Evolutionary conservation across 2,113 vertebrate genomes (phyloP), one percentile per base, ranked within the genome.

Genomic region (Chinchilla lanigera): DNA sequence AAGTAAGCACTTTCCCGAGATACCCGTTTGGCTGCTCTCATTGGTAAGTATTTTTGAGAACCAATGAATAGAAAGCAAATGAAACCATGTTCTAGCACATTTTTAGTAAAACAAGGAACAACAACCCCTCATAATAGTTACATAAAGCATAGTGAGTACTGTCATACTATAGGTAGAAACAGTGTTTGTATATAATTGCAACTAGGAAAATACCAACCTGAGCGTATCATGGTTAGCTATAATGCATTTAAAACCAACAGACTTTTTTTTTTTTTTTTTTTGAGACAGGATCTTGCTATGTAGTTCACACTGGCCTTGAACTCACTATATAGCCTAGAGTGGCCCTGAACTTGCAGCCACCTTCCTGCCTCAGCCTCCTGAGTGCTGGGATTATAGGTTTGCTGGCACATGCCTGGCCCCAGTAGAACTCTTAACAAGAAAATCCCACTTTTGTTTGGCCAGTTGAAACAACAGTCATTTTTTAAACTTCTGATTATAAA

Each of bases 401-500:
- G 22, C 10, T n/a, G 24, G 9, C 24, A 75, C 41, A 75, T 16
- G 7, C 38, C 67, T 38, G 35, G 65, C 65, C 30, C n/a, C 58
- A 93, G 61, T 41, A 94, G 50, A 93, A 84, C 78, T 47, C 75
- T 38, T 44, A 10, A 81, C 86, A 88, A 88, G n/a, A 52, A 33
- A 94, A 94, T 65, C 16, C 14, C 17, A 61, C 41, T 88, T 96
- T 94, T 97, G 30, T 96, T 94, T 94, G 54, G 65, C 28, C 26
- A 80, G 30, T 91, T 81, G 61, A 97, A 94, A 85, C 69, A 86
- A 77, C 16, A 58, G 35, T 81, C 52, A 71, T 81, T 95, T 95
- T 84, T 92, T 81, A 83, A 97, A 92, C 14, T 92, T 96, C 14
- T 85, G 38, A 26, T 88, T 96, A 85, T 93, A 65, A 97, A 86